Evolutionary conservation across 2,797 vertebrate genomes (phyloP).

Genomic region (Halcyon badia): DNA sequence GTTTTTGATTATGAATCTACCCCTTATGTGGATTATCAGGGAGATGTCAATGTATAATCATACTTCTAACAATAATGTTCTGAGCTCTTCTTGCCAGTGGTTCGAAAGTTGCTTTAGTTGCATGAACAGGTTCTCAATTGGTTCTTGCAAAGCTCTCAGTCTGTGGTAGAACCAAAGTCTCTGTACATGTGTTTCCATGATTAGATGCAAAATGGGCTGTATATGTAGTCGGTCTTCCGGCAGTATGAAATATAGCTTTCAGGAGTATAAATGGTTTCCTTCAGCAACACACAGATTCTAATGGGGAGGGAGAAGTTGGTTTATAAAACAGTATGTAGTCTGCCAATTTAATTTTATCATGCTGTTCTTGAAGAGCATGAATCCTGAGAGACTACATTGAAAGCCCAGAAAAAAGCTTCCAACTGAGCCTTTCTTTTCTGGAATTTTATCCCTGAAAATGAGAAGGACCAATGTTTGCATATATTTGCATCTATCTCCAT

Average conservation of each 20-base stretch:
- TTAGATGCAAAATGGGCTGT: background rate
- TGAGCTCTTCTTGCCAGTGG: background rate
- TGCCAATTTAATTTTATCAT: background rate
- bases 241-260: background rate
- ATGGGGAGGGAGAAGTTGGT: background rate
- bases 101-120: background rate
- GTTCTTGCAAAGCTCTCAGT: background rate
- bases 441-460: background rate
- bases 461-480: background rate
- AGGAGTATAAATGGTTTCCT: rapidly evolving
- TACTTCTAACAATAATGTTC: background rate
- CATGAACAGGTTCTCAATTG: background rate
- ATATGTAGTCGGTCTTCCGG: background rate
- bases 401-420: background rate
- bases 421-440: background rate
- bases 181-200: rapidly evolving
- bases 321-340: background rate
- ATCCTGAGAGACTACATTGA: background rate
- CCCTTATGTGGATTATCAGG: background rate
- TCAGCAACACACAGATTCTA: background rate
- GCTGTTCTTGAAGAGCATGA: background rate
- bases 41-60: background rate
- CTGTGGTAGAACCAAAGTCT: background rate
- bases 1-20: background rate
- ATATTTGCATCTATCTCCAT: background rate